These are phyloP conservation scores for Chrysina gloriosa DNA, from an alignment of 2,888 invertebrate species.

Conservation along the genomic window DNA sequence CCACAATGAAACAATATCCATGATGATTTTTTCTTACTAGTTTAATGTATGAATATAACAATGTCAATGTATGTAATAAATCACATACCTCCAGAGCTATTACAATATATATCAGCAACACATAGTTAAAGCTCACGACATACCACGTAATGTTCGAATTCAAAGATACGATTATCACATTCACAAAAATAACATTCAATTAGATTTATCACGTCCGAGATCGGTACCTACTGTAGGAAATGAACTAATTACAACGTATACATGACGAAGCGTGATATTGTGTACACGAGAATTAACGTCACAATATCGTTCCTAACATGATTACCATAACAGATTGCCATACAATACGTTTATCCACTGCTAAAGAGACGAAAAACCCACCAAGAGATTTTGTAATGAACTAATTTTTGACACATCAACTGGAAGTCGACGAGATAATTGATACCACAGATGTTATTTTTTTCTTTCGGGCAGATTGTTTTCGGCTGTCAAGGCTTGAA, in stretches of 20 bases:
- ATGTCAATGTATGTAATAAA: too few species aligned
- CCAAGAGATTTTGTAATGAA: neutral
- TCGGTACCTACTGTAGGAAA: neutral
- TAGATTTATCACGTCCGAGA: neutral
- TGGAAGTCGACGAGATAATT: neutral
- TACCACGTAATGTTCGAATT: neutral
- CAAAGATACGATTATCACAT: neutral
- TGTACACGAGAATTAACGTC: conserved; percentile 2
- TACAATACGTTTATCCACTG: neutral
- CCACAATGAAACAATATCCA: too few species aligned
- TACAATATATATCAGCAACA: neutral
- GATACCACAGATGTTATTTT: conserved; percentile 9
- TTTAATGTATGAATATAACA: too few species aligned
- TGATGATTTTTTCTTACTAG: too few species aligned
- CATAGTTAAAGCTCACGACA: neutral
- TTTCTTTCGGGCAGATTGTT: conserved; percentile 20
- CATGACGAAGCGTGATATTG: neutral
- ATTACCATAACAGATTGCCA: neutral
- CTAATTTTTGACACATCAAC: neutral
- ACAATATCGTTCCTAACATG: neutral
- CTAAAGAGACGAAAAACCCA: neutral
- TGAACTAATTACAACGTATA: neutral
- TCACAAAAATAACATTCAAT: conserved; percentile 1
- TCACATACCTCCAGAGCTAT: too few species aligned
- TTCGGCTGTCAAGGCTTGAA: conserved; percentile 17